Conservation (phyloP, 2,113 vertebrate genomes). For the Motacilla tschutschensis region DNA sequence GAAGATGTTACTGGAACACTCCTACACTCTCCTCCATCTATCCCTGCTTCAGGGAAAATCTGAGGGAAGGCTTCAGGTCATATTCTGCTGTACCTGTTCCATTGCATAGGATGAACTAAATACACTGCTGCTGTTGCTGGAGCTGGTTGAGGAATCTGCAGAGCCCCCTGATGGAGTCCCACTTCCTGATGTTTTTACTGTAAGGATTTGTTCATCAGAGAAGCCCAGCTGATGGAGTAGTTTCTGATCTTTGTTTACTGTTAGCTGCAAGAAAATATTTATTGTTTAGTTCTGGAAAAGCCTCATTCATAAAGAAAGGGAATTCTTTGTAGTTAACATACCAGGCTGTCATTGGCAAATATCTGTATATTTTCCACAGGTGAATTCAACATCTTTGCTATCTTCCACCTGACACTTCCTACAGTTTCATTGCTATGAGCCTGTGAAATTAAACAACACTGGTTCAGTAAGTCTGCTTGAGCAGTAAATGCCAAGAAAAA, state of each 20-base stretch:
- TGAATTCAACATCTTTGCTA: conserved; percentile 93
- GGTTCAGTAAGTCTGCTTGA: not conserved
- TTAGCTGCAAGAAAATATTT: conserved; percentile 79
- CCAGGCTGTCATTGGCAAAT: conserved; percentile 97
- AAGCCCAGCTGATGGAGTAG: conserved; percentile 95
- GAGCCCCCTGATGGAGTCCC: conserved; percentile 95
- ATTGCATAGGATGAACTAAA: conserved; percentile 93
- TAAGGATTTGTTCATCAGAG: conserved; percentile 91
- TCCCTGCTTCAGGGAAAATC: not conserved
- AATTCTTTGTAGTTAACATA: conserved; percentile 65
- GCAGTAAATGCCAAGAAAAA: not conserved
- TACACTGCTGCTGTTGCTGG: conserved; percentile 82
- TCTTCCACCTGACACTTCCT: conserved; percentile 95
- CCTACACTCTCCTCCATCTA: not conserved
- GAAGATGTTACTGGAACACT: not conserved
- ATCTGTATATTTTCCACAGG: conserved; percentile 97
- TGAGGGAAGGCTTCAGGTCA: not conserved
- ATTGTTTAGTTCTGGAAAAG: conserved; percentile 10
- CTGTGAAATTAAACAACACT: conserved; percentile 68
- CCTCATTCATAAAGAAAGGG: not conserved
- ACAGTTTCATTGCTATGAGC: conserved; percentile 98
- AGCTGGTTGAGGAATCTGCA: conserved; percentile 88
- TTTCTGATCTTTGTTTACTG: conserved; percentile 97
- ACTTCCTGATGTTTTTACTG: conserved; percentile 93
- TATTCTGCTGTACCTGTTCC: conserved; percentile 82